Base-by-base conservation (phyloP, 2,888 invertebrate genomes). In the Synergus gifuensis region DNA sequence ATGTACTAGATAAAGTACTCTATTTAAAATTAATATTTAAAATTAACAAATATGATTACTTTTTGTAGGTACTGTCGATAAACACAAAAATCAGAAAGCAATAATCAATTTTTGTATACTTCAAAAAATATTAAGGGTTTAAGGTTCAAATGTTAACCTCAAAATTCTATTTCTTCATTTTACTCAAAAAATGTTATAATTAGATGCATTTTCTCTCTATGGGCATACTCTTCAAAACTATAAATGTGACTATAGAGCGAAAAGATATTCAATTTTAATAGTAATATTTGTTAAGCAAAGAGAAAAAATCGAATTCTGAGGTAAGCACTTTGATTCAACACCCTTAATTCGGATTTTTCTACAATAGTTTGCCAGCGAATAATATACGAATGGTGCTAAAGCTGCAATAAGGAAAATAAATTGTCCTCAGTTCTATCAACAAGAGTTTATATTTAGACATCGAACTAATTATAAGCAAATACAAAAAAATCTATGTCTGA, bases 331-430 rank as follows among this genome's bases (percentile, higher is more conserved):
- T 69, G 69, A 28, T 66, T 12, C 42, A 66, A 42, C 18, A 16
- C 66, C 42, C 66, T 18, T 44, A 44, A 42, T 66, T 69, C 49
- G n/a, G 16, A 46, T 69, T 5, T 28, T 14, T 14, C 44, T 67
- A 18, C 22, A 28, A 44, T 67, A 79, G 77, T 80, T 83, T 79
- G 81, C 67, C 80, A 80, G 80, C 63, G 80, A 86, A 85, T 81
- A 83, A 86, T 86, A 83, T 78, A 81, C 81, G 83, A 82, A 86
- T 87, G 87, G 87, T 87, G 87, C 87, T 87, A 87, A 84, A 85
- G 66, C 84, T 87, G 82, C 79, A 49, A 73, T 54, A 54, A 54
- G 2, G 28, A n/a, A 49, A 54, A 16, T 0, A 54, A 73, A 73
- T 73, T 36, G 36, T n/a, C 73, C 44, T 69, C 22, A 69, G 44